Base-by-base conservation (phyloP, 1,140 invertebrate species). In the Holotrichia oblita region DNA sequence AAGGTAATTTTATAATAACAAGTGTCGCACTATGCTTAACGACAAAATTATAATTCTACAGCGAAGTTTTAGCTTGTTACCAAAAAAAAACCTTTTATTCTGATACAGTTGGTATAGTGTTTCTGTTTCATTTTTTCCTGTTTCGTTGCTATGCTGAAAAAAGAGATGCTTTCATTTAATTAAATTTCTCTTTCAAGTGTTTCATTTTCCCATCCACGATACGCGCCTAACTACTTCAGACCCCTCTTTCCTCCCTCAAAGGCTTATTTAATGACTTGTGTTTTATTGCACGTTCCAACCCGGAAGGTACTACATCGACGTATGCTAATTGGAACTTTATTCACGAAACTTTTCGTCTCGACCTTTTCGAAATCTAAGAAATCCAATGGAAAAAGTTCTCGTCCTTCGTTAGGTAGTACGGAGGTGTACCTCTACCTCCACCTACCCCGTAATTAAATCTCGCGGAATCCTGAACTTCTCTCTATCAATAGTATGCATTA, bases 401-500 rank as follows among this genome's bases (percentile, higher is more conserved):
- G 4, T 74, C 27, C 59, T 24, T 6, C 48, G 61, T 20, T 61
- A 24, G 20, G 12, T 4, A 69, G 6, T 64, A 22, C 17, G 12
- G 59, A 22, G 59, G 12, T 69, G 8, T 34, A 34, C 27, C 27
- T 34, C 27, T 34, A 34, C 27, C 27, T 34, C 27, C 27, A 34
- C 27, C 27, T 34, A 34, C 27, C 9, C 27, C 17, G 61, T 77
- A 77, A 77, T 77, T 77, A 77, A 77, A 77, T 77, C 77, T 77
- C 64, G 55, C 61, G 77, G 77, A 77, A 77, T 77, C 17, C 77
- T 42, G 61, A 77, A 77, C 77, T 77, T 34, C 77, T 34, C 77
- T 77, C 41, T 64, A 72, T 77, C 61, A 77, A 77, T 72, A 77
- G 77, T 64, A 72, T 41, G 48, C 61, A 77, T 77, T 77, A 77